Evolutionary conservation across 2,113 vertebrate species (phyloP).

Genomic region (Saguinus imperator): DNA sequence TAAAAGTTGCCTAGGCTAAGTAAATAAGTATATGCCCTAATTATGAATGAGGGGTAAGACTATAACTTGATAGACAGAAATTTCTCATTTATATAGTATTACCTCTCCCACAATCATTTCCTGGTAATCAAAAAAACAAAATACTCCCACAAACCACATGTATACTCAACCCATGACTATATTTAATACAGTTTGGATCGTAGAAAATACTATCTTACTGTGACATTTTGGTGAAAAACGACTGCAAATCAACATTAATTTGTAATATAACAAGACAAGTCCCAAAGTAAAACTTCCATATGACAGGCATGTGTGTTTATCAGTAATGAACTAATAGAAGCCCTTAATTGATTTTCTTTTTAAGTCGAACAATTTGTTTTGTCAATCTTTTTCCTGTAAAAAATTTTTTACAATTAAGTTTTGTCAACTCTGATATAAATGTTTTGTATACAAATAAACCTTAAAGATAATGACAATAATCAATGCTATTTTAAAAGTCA

Average conservation of each 20-base stretch:
- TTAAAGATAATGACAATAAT: not conserved
- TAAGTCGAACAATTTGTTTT: not conserved
- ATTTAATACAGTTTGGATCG: not conserved
- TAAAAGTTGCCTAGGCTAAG: not conserved
- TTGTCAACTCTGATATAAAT: not conserved
- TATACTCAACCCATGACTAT: not conserved
- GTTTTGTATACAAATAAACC: not conserved
- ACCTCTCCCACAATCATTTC: not conserved
- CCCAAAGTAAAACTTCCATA: not conserved
- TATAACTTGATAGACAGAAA: not conserved
- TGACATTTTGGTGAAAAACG: not conserved
- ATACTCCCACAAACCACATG: not conserved
- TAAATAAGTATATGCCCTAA: not conserved
- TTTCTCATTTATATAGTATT: constrained; percentile 23
- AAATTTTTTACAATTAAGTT: too few species aligned
- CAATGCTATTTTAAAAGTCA: not conserved
- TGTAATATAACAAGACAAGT: not conserved
- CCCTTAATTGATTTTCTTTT: not conserved
- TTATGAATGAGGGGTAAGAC: not conserved
- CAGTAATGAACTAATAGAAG: not conserved
- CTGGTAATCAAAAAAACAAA: not conserved
- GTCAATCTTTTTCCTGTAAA: not conserved
- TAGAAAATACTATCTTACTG: constrained; percentile 13
- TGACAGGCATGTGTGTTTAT: not conserved
- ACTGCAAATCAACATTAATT: constrained; percentile 17